These are phyloP conservation scores for Gobius niger DNA, from an alignment of 2,113 vertebrate genomes.

Conservation along the genomic window DNA sequence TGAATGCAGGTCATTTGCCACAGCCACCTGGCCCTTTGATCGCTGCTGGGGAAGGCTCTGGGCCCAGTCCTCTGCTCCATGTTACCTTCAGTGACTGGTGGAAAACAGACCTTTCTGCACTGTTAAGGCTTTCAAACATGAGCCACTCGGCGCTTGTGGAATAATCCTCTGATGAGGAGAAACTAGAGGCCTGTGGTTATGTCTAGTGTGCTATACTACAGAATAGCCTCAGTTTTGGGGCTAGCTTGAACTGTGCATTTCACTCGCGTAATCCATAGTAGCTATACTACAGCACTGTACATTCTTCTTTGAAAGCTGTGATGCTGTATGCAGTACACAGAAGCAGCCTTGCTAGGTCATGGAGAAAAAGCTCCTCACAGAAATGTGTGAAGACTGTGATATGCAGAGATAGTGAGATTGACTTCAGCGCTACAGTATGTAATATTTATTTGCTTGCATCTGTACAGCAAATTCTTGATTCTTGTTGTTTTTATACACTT, in stretches of 20 bases:
- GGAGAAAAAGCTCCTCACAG: neutral
- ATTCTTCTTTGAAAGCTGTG: neutral
- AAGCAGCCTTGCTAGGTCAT: slow-evolving; percentile 8
- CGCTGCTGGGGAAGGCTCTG: slow-evolving; percentile 26
- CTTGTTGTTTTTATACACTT: slow-evolving; percentile 30
- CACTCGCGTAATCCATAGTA: neutral
- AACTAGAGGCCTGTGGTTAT: neutral
- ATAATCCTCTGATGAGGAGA: neutral
- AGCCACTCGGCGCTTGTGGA: neutral
- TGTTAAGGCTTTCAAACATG: neutral
- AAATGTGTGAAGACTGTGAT: slow-evolving; percentile 9
- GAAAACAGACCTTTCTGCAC: neutral
- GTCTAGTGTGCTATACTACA: neutral
- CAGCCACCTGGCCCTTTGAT: slow-evolving; percentile 56
- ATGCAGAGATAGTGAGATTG: slow-evolving; percentile 14
- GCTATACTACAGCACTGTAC: no score
- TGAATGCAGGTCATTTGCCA: slow-evolving; percentile 60
- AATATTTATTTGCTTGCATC: slow-evolving; percentile 33
- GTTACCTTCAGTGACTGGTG: neutral
- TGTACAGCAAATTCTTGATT: slow-evolving; percentile 18
- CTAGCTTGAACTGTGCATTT: neutral
- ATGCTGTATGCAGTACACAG: slow-evolving; percentile 3
- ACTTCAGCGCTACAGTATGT: neutral
- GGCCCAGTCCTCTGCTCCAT: neutral
- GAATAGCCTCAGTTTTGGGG: neutral